These are phyloP conservation scores for Lamproptera curius DNA, from an alignment of 2,888 invertebrate genomes.

Conservation along the genomic window DNA sequence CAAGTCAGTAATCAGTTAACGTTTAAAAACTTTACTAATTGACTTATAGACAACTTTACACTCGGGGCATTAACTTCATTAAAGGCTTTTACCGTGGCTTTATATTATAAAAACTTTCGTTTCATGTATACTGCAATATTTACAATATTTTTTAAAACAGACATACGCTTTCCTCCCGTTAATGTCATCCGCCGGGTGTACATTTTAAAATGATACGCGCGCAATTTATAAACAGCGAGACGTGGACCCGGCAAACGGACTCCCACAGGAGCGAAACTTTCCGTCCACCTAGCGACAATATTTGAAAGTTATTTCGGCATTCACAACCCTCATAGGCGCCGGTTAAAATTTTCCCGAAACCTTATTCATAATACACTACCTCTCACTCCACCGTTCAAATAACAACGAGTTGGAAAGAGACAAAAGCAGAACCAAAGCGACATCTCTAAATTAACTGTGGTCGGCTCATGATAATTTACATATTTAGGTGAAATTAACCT, in stretches of 20 bases:
- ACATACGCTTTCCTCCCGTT: too few relatives aligned
- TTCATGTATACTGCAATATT: too few relatives aligned
- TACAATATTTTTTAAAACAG: too few relatives aligned
- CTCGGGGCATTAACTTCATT: too few relatives aligned
- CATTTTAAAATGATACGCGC: constrained; percentile 68
- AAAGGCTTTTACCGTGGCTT: too few relatives aligned
- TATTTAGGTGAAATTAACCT: constrained; percentile 79
- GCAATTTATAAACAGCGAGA: constrained; percentile 70
- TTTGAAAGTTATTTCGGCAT: constrained; percentile 78
- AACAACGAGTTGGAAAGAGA: constrained; percentile 38
- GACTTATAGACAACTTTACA: too few relatives aligned
- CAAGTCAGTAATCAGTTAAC: too few relatives aligned
- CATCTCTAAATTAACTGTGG: constrained; percentile 75
- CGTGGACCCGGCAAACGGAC: constrained; percentile 61
- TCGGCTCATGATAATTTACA: constrained; percentile 80
- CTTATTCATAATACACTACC: constrained; percentile 72
- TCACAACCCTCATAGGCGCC: constrained; percentile 79
- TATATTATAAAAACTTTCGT: too few relatives aligned
- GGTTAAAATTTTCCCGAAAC: constrained; percentile 76
- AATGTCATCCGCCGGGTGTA: too few relatives aligned
- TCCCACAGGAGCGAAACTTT: constrained; percentile 74
- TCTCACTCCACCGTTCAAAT: constrained; percentile 39
- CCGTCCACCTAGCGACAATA: constrained; percentile 78
- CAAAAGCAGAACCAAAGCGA: constrained; percentile 68
- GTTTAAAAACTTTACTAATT: too few relatives aligned